phyloP scores from a whole-genome alignment of 1,140 invertebrate species.

The Euschistus heros region DNA sequence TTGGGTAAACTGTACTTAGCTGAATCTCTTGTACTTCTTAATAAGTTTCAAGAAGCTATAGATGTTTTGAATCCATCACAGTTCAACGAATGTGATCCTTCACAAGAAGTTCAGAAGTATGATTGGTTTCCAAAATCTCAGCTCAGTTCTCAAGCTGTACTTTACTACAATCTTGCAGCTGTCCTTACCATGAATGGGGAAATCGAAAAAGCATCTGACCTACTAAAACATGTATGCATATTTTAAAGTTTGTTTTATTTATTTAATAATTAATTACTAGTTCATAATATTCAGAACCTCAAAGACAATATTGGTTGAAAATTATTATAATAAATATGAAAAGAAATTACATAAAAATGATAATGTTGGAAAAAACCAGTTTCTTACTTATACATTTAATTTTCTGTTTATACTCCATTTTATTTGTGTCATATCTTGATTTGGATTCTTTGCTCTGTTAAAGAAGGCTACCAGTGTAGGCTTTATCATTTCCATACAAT shows the following conservation, averaged over 20 bases:
- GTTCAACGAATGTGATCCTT: slow-evolving; percentile 46
- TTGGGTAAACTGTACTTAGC: slow-evolving; percentile 80
- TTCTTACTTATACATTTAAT: too few relatives aligned
- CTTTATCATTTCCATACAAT: too few relatives aligned
- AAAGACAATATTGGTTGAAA: too few relatives aligned
- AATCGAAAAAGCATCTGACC: slow-evolving; percentile 56
- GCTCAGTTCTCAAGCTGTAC: slow-evolving; percentile 50
- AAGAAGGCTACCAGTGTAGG: too few relatives aligned
- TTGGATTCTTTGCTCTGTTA: too few relatives aligned
- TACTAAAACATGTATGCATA: slow-evolving; percentile 47
- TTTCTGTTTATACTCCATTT: too few relatives aligned
- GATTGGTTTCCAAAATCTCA: slow-evolving; percentile 60
- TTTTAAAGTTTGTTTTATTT: slow-evolving; percentile 21
- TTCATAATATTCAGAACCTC: too few relatives aligned
- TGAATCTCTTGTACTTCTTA: slow-evolving; percentile 74
- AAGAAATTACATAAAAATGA: too few relatives aligned
- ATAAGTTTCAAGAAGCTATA: slow-evolving; percentile 72
- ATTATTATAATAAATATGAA: too few relatives aligned
- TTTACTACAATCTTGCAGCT: slow-evolving; percentile 72
- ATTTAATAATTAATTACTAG: too few relatives aligned
- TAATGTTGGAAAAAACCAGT: too few relatives aligned
- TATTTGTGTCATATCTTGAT: too few relatives aligned
- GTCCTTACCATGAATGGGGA: slow-evolving; percentile 65
- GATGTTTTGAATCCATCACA: slow-evolving; percentile 71
- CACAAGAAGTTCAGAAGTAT: slow-evolving; percentile 25